These are phyloP conservation scores for Druceiella hillmani DNA, from an alignment of 2,888 invertebrate genomes.

Conservation along the genomic window DNA sequence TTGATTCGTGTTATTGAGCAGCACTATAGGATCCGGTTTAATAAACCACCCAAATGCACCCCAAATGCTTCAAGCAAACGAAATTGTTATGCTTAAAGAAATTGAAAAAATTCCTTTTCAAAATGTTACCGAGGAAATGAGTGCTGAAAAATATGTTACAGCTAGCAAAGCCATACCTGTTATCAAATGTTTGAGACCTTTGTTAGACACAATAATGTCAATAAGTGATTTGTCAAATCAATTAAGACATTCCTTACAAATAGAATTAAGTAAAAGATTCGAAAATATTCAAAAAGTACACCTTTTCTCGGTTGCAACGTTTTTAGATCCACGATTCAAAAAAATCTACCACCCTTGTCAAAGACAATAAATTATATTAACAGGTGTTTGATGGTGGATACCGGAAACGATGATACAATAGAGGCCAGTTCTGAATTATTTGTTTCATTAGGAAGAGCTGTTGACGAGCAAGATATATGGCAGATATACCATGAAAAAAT, in stretches of 20 bases:
- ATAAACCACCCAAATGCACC: too few relatives aligned
- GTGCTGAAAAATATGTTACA: conserved; percentile 18
- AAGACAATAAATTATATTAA: conserved; percentile 20
- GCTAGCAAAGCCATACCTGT: conserved; percentile 13
- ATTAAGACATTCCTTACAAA: conserved; percentile 15
- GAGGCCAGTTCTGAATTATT: conserved; percentile 12
- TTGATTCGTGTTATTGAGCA: too few relatives aligned
- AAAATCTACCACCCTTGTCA: conserved; percentile 14
- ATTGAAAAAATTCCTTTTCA: too few relatives aligned
- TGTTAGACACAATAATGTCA: conserved; percentile 13
- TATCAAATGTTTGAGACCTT: conserved; percentile 5
- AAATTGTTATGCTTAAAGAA: too few relatives aligned
- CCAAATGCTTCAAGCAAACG: too few relatives aligned
- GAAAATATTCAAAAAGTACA: conserved; percentile 18
- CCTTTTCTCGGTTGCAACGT: too few relatives aligned
- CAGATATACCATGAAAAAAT: conserved; percentile 20
- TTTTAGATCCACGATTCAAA: conserved; percentile 16
- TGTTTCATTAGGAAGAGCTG: conserved; percentile 13
- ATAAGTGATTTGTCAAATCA: conserved; percentile 16
- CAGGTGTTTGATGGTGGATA: conserved; percentile 14
- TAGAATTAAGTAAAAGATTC: conserved; percentile 19
- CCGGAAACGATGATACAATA: conserved; percentile 13
- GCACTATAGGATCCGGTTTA: too few relatives aligned
- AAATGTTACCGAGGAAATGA: too few relatives aligned
- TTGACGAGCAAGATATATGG: conserved; percentile 20